Base-by-base conservation (phyloP, 1,140 invertebrate genomes). In the Zaprionus kolodkinae region DNA sequence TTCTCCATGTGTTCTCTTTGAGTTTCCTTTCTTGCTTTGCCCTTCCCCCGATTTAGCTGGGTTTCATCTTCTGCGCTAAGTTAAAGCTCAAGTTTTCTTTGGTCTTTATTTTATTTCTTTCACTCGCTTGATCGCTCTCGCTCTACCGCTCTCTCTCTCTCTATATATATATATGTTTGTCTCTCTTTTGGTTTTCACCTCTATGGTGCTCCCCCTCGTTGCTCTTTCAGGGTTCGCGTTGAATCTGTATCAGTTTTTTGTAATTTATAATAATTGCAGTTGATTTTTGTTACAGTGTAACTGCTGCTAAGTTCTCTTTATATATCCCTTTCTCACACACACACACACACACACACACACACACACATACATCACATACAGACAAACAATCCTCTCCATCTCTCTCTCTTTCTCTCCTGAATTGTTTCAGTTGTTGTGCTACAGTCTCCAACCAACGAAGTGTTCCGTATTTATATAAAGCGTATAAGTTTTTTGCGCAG, bases 341-440 rank as follows among this genome's bases (percentile, higher is more conserved):
- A 30, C 69, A 45, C 15, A 45, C 68, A 56, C 59, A 62, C 27
- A 43, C 21, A 40, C 21, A 55, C 57, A 62, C 48, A n/a, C 30
- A 45, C 52, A 61, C 57, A 66, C 59, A 13, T 1, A 6, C 27
- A 30, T 21, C 30, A 45, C 52, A 61, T 62, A 66, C 59, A 13
- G 27, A 6, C 27, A 30, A 30, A 30, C 27, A 30, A 27, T 2
- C 27, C 38, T 21, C 27, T 71, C 43, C 69, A 38, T 64, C 43
- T 43, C 7, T 43, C 17, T 25, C 45, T 36, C 40, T 43, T 27
- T 71, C 17, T 74, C 38, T 65, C 6, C 40, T 15, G 64, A 71
- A 66, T 66, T 76, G 56, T 76, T 76, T 72, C 73, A 76, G 68
- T 75, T 75, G 72, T 71, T 76, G 73, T 76, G 74, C 74, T 72